phyloP scores from a whole-genome alignment of 2,888 invertebrate genomes.

The Beris morrisii region DNA sequence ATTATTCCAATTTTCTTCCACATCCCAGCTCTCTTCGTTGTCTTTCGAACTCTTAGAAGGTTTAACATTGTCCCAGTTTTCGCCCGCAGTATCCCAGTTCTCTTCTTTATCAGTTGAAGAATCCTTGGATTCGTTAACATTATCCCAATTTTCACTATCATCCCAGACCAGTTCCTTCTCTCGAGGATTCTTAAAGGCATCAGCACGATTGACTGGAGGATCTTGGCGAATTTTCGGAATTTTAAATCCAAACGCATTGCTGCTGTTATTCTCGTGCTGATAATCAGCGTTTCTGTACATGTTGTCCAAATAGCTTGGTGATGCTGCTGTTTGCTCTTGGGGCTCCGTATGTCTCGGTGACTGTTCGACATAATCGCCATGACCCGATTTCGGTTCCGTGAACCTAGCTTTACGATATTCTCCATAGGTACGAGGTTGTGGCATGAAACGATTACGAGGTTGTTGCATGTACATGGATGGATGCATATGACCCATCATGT shows the following conservation, averaged over 20 bases:
- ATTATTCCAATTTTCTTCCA: slow-evolving; percentile 4
- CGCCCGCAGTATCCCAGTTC: background rate
- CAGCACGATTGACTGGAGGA: background rate
- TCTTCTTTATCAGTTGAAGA: slow-evolving; percentile 3
- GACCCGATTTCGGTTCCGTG: background rate
- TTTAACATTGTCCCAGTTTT: background rate
- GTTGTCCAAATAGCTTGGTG: slow-evolving; percentile 47
- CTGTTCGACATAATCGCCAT: slow-evolving; percentile 11
- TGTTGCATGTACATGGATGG: slow-evolving; percentile 3
- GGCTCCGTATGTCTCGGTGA: slow-evolving; percentile 17
- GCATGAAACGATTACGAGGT: slow-evolving; percentile 7
- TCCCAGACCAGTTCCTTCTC: slow-evolving; percentile 2
- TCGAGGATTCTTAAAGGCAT: background rate
- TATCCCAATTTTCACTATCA: slow-evolving; percentile 33
- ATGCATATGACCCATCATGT: slow-evolving; percentile 1
- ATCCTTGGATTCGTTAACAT: slow-evolving; percentile 19
- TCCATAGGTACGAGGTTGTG: slow-evolving; percentile 46
- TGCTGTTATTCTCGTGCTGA: slow-evolving; percentile 1
- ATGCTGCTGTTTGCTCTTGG: background rate
- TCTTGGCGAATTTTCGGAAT: slow-evolving; percentile 32
- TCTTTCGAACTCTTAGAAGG: background rate
- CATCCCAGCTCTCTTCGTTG: background rate
- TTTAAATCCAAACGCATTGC: slow-evolving; percentile 19
- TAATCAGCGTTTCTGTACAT: slow-evolving; percentile 45
- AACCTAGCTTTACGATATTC: slow-evolving; percentile 48